Base-by-base conservation (phyloP, 1,140 invertebrate species). In the Polypedilum vanderplanki region DNA sequence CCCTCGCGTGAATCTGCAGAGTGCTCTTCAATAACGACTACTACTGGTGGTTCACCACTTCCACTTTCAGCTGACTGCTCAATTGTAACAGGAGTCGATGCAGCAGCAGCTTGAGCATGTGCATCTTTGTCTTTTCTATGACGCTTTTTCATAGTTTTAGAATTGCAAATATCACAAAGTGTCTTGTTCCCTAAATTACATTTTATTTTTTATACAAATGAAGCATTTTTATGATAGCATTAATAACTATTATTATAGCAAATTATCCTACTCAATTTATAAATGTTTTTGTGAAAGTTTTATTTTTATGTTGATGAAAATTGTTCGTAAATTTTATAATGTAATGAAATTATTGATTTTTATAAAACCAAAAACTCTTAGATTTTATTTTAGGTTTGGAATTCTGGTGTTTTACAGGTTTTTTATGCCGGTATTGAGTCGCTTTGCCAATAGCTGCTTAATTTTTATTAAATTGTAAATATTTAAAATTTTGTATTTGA, bases 141-240 rank as follows among this genome's bases (percentile, higher is more conserved):
- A 78, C 85, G 85, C 86, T 89, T 90, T 83, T 87, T 86, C 80
- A 85, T 86, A 76, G 87, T 81, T 86, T 90, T 91, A 77, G 88
- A 86, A 86, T 87, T 89, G 86, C 91, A 93, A 81, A 91, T 85
- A 84, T 92, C 91, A 84, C 91, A 93, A 81, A 91, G 87, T 78
- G 90, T 93, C 88, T 90, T 92, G 88, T 93, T 93, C 91, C 91
- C 91, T 93, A 86, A 80, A 81, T 78, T 80, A 84, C 24, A 33
- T 33, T 33, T 33, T 33, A 3, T 33, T 33, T 33, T 33, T 33
- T 33, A 3, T 33, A 33, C 24, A 33, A 33, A 5, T 33, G 24
- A 33, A 33, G 24, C 24, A 33, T 33, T 33, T 33, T 33, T 33
- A 33, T 33, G 1, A 33, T 33, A 33, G 24, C 24, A 33, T 33